Evolutionary conservation across 1,140 invertebrate genomes (phyloP), one percentile per base, ranked within the genome.

Genomic region (Drosophila mojavensis): DNA sequence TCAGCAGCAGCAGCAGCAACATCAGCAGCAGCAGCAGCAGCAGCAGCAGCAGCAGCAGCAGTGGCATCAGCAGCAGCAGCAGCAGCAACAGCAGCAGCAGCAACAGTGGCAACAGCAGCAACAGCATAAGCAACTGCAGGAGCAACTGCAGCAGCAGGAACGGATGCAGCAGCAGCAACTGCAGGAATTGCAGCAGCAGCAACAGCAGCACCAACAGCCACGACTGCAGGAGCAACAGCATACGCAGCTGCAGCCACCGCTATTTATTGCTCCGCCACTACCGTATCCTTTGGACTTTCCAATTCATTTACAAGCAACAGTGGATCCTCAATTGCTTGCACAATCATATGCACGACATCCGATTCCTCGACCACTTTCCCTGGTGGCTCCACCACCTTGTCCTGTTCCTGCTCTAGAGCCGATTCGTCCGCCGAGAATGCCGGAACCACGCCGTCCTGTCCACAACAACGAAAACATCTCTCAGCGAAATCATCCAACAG

Each of bases 201-300:
- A 58, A 3, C 11, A 13, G 28, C 81, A 80, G 24, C n/a, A 13
- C 1, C 36, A 39, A 1, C 28, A 73, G 9, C 26, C 5, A 9
- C 28, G 56, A 4, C 36, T 41, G 17, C 54, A 28, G 7, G 9
- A 30, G 1, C 58, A 76, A 69, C 30, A 62, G 62, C 9, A 93
- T 94, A 7, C 93, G 94, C 72, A 26, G 20, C 93, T 95, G 1
- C 94, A 97, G 97, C 2, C 95, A 93, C 28, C 0, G 6, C 28
- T 4, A 30, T 20, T 20, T 2, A 20, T 20, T 20, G 20, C 28
- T 5, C 28, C 28, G 6, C 28, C 6, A 30, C 3, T 4, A 9
- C 2, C 17, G 47, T 0, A 48, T 48, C 3, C 9, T 11, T 48
- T 48, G 20, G 4, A 20, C 2, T 20, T 15, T 20, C 10, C 17